Evolutionary conservation across 2,888 invertebrate species (phyloP).

Genomic region (Troides aeacus): DNA sequence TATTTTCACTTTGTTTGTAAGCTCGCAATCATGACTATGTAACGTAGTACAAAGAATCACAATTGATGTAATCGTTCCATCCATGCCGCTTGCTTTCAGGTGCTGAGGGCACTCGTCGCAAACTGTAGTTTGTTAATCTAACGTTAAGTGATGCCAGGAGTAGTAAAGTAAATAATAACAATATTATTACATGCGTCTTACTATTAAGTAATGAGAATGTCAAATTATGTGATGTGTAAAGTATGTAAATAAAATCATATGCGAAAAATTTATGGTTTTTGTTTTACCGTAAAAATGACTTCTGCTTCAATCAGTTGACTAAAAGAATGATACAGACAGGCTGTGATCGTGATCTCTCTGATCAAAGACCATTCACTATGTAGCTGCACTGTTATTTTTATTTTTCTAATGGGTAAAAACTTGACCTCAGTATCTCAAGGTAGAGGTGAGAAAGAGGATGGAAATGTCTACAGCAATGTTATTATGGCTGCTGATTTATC

Average conservation of each 20-base stretch:
- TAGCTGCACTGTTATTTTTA: no score
- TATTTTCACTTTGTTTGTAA: constrained; percentile 4
- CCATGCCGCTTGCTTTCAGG: constrained; percentile 59
- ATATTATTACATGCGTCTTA: constrained; percentile 6
- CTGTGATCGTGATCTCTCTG: no score
- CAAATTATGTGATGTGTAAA: constrained; percentile 70
- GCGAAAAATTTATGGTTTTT: constrained; percentile 31
- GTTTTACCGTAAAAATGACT: background rate
- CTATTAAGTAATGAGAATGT: constrained; percentile 37
- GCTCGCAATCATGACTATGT: constrained; percentile 17
- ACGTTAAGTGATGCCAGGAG: constrained; percentile 32
- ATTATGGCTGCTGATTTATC: no score
- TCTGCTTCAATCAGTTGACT: no score
- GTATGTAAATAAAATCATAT: constrained; percentile 68
- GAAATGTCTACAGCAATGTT: no score
- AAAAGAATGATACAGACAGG: no score
- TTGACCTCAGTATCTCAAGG: no score
- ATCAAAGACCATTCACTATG: no score
- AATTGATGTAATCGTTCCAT: constrained; percentile 52
- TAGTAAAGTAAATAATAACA: constrained; percentile 27
- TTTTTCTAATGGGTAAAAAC: no score
- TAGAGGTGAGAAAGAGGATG: no score
- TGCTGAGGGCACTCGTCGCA: constrained; percentile 44
- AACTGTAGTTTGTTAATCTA: constrained; percentile 32
- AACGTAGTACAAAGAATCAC: constrained; percentile 52